Percentiles rank a stretch among this genome's conserved stretches.
These are phyloP conservation scores for Tursiops truncatus DNA, from an alignment of 2,113 vertebrate species.

Conservation along the genomic window DNA sequence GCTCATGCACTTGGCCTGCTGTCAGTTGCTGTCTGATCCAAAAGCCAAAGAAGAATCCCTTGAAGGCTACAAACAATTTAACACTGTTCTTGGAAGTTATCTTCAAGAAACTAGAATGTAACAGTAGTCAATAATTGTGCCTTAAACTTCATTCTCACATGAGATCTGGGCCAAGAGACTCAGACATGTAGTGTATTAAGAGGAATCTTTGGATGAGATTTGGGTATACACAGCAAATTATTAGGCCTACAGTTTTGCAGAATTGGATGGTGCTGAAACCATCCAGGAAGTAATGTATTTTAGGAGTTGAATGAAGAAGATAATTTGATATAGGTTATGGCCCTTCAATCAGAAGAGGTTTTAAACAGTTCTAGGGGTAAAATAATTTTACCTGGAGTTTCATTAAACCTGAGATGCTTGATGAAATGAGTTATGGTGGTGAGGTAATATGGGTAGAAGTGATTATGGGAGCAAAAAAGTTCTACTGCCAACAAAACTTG, in stretches of 20 bases:
- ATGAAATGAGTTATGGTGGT: constrained; percentile 35
- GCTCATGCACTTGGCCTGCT: background rate
- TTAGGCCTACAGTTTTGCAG: background rate
- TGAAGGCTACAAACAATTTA: constrained; percentile 19
- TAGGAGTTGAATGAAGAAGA: constrained; percentile 38
- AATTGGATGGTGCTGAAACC: background rate
- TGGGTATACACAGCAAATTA: constrained; percentile 14
- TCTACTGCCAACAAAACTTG: constrained; percentile 16
- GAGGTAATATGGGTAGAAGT: background rate
- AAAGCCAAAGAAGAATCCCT: constrained; percentile 23
- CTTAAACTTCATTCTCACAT: constrained; percentile 6
- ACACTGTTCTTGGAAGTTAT: background rate
- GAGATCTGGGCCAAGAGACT: background rate
- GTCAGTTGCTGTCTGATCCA: background rate
- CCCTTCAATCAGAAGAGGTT: constrained; percentile 17
- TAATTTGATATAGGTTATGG: background rate
- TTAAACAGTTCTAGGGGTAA: constrained; percentile 28
- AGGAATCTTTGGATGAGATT: constrained; percentile 26
- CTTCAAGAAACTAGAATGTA: constrained; percentile 35
- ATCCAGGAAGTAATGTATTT: background rate
- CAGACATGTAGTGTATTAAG: background rate
- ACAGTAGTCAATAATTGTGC: background rate
- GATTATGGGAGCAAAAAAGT: constrained; percentile 3
- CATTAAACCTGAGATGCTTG: constrained; percentile 43
- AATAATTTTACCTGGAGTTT: background rate